These are phyloP conservation scores for Myotis davidii DNA, from an alignment of 2,113 vertebrate genomes.

Conservation along the genomic window DNA sequence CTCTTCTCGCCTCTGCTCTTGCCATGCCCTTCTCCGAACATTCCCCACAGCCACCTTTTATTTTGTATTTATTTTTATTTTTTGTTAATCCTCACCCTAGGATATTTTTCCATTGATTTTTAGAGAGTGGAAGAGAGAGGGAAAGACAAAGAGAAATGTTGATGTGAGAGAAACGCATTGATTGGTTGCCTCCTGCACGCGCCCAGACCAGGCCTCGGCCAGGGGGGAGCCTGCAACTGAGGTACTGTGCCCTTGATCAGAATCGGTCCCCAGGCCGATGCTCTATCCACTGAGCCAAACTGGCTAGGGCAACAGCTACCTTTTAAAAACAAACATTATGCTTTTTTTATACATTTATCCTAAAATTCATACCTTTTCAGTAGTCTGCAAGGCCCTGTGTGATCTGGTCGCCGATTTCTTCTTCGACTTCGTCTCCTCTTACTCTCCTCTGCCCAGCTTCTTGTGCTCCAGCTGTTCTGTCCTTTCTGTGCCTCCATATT, in stretches of 20 bases:
- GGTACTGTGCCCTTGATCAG: not conserved
- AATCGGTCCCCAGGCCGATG: not conserved
- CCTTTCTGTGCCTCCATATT: not conserved
- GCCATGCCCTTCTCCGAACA: not conserved
- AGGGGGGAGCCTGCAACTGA: no score
- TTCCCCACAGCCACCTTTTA: not conserved
- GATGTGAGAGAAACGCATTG: not conserved
- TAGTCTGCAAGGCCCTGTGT: not conserved
- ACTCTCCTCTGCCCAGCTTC: not conserved
- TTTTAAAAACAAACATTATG: slow-evolving; percentile 4
- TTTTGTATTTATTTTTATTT: no score
- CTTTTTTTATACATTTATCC: not conserved
- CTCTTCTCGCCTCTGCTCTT: not conserved
- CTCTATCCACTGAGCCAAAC: not conserved
- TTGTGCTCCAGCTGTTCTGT: not conserved
- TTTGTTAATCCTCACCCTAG: not conserved
- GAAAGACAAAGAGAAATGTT: not conserved
- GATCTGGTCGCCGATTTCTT: not conserved
- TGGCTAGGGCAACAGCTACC: not conserved
- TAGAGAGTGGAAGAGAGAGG: not conserved
- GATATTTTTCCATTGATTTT: not conserved
- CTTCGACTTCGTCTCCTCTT: not conserved
- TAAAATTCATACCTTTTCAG: not conserved
- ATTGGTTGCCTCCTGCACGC: not conserved
- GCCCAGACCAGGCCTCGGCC: no score